Base-by-base conservation (phyloP, 2,888 invertebrate genomes). In the Cepaea hortensis region DNA sequence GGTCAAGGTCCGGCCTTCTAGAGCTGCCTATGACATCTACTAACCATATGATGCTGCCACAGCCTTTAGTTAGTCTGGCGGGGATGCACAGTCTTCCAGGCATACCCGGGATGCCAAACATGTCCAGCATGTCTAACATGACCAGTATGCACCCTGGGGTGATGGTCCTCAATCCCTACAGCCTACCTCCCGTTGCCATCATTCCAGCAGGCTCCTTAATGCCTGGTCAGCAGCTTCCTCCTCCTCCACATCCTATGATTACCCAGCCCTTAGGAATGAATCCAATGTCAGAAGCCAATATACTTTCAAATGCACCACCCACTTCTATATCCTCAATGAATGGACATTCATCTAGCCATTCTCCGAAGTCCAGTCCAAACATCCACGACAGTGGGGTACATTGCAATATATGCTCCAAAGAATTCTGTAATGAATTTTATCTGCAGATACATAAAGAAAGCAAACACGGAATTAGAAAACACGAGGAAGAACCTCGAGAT, bases 371-470 rank as follows among this genome's bases (percentile, higher is more conserved):
- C 11, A 90, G 91, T 80, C 90, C 91, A 86, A 90, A 91, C n/a
- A 89, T 90, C 23, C 90, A 92, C 15, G 92, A 94, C 88, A 92
- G 97, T 1, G 97, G 98, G 93, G 97, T 98, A 23, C 98, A 97
- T 94, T 98, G 98, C 94, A 97, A 98, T 94, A 96, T 98, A 87
- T 98, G 98, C 94, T 97, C 97, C 95, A 93, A 94, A 89, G 94
- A 94, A 88, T 93, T 94, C 89, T 93, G 94, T 90, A 94, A 94
- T 90, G 91, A 92, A 81, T 93, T 94, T 90, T 93, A 94, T 91
- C 90, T 94, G 87, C 93, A 93, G 87, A 91, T 94, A 79, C 94
- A 94, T 91, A 93, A 92, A 89, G 93, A 93, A 68, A 94, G 94
- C 90, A 94, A 94, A 88, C 94, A 94, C 88, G 93, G 93, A 62